A percentile compares a stretch with the other conserved stretches of the same genome.
phyloP scores from a whole-genome alignment of 2,113 vertebrate species.

The Arizona elegans region DNA sequence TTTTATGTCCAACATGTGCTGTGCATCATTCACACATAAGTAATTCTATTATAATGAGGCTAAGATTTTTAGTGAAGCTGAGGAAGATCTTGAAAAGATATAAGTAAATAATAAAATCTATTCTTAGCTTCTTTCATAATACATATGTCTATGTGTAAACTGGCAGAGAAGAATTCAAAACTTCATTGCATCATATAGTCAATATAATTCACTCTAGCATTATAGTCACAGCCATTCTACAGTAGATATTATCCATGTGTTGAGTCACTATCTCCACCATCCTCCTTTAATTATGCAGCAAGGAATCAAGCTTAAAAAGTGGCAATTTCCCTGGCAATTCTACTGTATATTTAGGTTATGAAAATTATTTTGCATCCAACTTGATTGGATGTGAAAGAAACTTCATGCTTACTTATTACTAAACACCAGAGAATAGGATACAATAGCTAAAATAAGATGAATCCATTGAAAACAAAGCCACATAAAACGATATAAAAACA shows the following conservation, averaged over 20 bases:
- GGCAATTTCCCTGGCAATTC: background rate
- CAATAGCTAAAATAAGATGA: background rate
- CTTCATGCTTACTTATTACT: background rate
- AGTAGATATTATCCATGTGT: background rate
- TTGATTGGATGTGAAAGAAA: background rate
- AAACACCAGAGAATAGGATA: background rate
- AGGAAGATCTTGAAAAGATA: conserved; percentile 14
- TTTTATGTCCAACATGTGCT: conserved; percentile 38
- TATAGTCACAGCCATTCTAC: background rate
- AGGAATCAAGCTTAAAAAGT: background rate
- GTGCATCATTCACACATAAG: conserved; percentile 37
- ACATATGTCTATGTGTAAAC: background rate
- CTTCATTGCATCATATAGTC: background rate
- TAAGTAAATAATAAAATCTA: conserved; percentile 36
- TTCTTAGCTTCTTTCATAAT: background rate
- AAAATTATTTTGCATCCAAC: background rate
- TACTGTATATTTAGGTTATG: background rate
- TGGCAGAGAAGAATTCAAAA: background rate
- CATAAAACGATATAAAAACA: background rate
- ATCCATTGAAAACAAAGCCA: background rate
- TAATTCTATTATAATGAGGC: conserved; percentile 30
- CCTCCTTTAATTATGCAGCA: background rate
- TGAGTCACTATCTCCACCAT: background rate
- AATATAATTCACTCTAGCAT: background rate
- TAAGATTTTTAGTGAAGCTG: conserved; percentile 22